These are phyloP conservation scores for Scrobipalpa costella DNA, from an alignment of 2,888 invertebrate genomes.

Conservation along the genomic window DNA sequence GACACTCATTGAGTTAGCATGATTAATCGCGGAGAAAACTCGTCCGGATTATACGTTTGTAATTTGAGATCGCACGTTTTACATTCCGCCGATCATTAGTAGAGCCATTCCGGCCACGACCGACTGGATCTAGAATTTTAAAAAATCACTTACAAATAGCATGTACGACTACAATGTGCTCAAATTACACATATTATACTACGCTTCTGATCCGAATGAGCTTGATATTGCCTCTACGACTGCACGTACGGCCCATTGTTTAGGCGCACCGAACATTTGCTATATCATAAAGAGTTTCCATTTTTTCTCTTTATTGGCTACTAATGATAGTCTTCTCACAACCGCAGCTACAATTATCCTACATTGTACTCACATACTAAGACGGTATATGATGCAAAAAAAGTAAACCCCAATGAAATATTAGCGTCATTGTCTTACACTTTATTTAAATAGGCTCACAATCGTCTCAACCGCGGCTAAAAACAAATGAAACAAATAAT, in stretches of 20 bases:
- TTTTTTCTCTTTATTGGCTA: constrained; percentile 26
- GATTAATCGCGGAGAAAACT: constrained; percentile 75
- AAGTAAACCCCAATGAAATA: constrained; percentile 34
- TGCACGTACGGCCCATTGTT: constrained; percentile 53
- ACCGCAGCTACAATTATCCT: constrained; percentile 13
- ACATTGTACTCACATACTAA: constrained; percentile 11
- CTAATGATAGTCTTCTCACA: constrained; percentile 22
- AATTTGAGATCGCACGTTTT: constrained; percentile 66
- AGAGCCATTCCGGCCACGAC: constrained; percentile 60
- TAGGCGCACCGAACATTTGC: constrained; percentile 42
- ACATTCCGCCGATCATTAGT: constrained; percentile 57
- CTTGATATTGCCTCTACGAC: constrained; percentile 50
- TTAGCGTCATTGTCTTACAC: constrained; percentile 40
- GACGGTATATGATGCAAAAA: constrained; percentile 20
- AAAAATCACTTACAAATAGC: constrained; percentile 53
- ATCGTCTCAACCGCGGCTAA: constrained; percentile 48
- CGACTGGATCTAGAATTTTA: constrained; percentile 49
- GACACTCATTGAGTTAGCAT: constrained; percentile 71
- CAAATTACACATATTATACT: constrained; percentile 61
- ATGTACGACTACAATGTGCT: constrained; percentile 49
- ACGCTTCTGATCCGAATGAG: constrained; percentile 48
- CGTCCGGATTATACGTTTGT: constrained; percentile 62
- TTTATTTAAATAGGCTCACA: constrained; percentile 51
- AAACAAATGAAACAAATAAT: constrained; percentile 52
- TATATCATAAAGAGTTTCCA: constrained; percentile 33